A percentile compares a stretch with the other conserved stretches of the same genome.
These are phyloP conservation scores for Drosophila kohkoa DNA, from an alignment of 1,140 invertebrate species.

Conservation along the genomic window DNA sequence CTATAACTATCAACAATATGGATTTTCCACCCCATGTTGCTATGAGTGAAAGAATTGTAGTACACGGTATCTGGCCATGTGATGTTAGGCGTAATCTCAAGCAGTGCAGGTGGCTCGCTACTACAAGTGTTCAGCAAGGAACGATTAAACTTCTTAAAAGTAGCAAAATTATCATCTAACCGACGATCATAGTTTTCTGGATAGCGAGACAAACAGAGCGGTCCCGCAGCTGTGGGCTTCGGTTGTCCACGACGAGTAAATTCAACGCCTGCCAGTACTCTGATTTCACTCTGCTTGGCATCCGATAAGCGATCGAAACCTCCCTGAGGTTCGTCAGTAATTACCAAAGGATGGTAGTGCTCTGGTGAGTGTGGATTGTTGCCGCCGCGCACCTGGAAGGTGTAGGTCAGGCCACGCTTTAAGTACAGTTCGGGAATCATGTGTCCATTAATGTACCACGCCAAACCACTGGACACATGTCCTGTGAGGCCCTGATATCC, in stretches of 20 bases:
- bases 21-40: slow-evolving; percentile 96
- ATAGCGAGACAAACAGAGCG: slow-evolving; percentile 91
- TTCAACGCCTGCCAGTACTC: slow-evolving; percentile 94
- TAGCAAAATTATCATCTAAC: slow-evolving; percentile 91
- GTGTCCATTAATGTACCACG: slow-evolving; percentile 90
- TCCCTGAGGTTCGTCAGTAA: slow-evolving; percentile 94
- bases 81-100: slow-evolving; percentile 94
- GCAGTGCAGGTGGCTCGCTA: slow-evolving; percentile 89
- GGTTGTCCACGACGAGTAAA: slow-evolving; percentile 92
- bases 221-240: slow-evolving; percentile 92
- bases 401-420: slow-evolving; percentile 93
- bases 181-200: slow-evolving; percentile 88
- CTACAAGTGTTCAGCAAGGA: slow-evolving; percentile 90
- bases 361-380: slow-evolving; percentile 95
- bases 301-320: slow-evolving; percentile 91
- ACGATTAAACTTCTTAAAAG: slow-evolving; percentile 94
- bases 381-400: slow-evolving; percentile 92
- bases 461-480: slow-evolving; percentile 85
- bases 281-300: slow-evolving; percentile 89
- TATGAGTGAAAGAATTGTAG: slow-evolving; percentile 96
- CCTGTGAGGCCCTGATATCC: slow-evolving; percentile 92
- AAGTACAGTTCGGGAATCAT: slow-evolving; percentile 95
- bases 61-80: slow-evolving; percentile 97
- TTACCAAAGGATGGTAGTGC: slow-evolving; percentile 96
- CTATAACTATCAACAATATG: slow-evolving; percentile 91